A percentile compares a stretch with the other conserved stretches of the same genome.
phyloP scores from a whole-genome alignment of 2,797 vertebrate species.

The Rallus crepitans region DNA sequence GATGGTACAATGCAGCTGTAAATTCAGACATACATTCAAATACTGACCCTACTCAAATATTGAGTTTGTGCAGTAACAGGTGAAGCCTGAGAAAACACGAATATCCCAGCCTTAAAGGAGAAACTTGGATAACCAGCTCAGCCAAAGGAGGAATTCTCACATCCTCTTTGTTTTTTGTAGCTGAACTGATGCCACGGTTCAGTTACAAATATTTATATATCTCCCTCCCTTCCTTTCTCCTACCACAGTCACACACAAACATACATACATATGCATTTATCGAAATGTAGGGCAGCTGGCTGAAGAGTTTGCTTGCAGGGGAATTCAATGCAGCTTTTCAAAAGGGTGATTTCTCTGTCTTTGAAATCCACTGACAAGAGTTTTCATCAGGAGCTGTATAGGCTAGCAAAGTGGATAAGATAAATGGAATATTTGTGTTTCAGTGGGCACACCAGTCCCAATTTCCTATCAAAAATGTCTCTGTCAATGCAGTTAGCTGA shows the following conservation, averaged over 20 bases:
- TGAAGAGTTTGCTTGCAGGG: neutral
- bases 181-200: neutral
- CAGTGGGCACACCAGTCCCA: neutral
- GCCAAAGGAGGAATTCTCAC: neutral
- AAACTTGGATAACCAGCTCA: neutral
- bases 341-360: neutral
- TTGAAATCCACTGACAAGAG: neutral
- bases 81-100: slow-evolving; percentile 1
- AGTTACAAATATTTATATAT: neutral
- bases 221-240: neutral
- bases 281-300: neutral
- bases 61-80: neutral
- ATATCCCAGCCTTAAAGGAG: neutral
- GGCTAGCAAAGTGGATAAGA: neutral
- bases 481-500: neutral
- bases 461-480: neutral
- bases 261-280: neutral
- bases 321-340: neutral
- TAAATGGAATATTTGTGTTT: neutral
- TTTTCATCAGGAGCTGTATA: neutral
- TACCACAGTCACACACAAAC: neutral
- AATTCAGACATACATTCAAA: neutral
- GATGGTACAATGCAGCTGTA: neutral
- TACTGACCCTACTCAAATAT: neutral
- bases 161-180: neutral